phyloP scores from a whole-genome alignment of 2,888 invertebrate genomes.

The Macaria liturata region DNA sequence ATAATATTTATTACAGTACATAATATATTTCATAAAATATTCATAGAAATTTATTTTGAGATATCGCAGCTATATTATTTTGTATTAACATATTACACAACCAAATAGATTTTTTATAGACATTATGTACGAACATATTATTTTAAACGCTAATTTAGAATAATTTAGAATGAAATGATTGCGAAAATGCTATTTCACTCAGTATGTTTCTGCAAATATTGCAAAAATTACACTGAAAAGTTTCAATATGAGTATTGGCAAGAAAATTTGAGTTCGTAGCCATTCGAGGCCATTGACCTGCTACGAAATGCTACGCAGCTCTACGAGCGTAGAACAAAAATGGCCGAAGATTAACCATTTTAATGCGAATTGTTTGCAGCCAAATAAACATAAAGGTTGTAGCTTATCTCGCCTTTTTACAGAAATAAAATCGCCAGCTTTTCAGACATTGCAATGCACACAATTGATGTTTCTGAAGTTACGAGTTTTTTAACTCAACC shows the following conservation, averaged over 20 bases:
- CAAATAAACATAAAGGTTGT: slow-evolving; percentile 10
- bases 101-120: too few species aligned
- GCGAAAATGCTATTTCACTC: too few species aligned
- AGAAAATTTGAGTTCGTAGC: slow-evolving; percentile 18
- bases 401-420: slow-evolving; percentile 3
- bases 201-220: too few species aligned
- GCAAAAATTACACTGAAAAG: too few species aligned
- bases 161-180: too few species aligned
- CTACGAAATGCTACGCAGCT: slow-evolving; percentile 43
- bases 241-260: neutral
- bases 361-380: slow-evolving; percentile 18
- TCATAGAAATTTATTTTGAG: too few species aligned
- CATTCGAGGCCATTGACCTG: slow-evolving; percentile 35
- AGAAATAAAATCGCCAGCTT: slow-evolving; percentile 3
- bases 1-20: too few species aligned
- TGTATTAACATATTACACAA: too few species aligned
- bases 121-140: too few species aligned
- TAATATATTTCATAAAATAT: too few species aligned
- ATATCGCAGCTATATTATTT: too few species aligned
- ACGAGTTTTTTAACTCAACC: neutral
- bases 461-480: slow-evolving; percentile 7
- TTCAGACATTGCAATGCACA: slow-evolving; percentile 9
- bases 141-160: too few species aligned
- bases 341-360: slow-evolving; percentile 22
- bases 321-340: slow-evolving; percentile 36